Evolutionary conservation across 2,797 vertebrate genomes (phyloP), one percentile per base, ranked within the genome.

Genomic region (Myotis myotis): DNA sequence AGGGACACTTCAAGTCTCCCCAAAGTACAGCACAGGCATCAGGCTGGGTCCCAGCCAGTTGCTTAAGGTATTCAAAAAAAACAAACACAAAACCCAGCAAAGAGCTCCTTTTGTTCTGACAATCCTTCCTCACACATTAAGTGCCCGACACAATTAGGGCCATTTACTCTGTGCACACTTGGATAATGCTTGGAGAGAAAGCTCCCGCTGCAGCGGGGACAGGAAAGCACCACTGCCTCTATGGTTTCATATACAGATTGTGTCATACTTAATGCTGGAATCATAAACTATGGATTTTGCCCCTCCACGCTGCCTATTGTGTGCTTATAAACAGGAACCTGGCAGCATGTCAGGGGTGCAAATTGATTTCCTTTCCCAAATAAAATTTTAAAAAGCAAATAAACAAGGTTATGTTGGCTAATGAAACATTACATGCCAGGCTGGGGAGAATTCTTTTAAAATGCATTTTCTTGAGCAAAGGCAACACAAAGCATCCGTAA

Each of bases 341-440:
- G 98, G 98, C 98, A 98, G 97, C 92, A 96, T 98, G 98, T 98
- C 98, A 98, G 97, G 96, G 97, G 98, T 98, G 98, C 98, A 98
- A 98, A 98, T 97, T 98, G 98, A 98, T 98, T 98, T 98, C 98
- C 98, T 98, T 98, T 98, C 96, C 98, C 98, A 98, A 98, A 98
- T 98, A 98, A 97, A 98, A 98, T 98, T 98, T 98, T 97, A 97
- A 98, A 98, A 98, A 98, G 97, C 98, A 98, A 98, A 98, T 98
- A 98, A 98, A 98, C 98, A 98, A 98, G 97, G 98, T 98, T 98
- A 98, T 97, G 98, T 97, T 97, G 98, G 95, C 98, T 98, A 98
- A 98, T 98, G 98, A 98, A 98, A 98, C 97, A 98, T 98, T 98
- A 98, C 97, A 98, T 97, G 98, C 97, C 97, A 98, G 97, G 97